phyloP scores from a whole-genome alignment of 37 sponge, comb jelly and placozoan species.

The Ianthella basta region DNA sequence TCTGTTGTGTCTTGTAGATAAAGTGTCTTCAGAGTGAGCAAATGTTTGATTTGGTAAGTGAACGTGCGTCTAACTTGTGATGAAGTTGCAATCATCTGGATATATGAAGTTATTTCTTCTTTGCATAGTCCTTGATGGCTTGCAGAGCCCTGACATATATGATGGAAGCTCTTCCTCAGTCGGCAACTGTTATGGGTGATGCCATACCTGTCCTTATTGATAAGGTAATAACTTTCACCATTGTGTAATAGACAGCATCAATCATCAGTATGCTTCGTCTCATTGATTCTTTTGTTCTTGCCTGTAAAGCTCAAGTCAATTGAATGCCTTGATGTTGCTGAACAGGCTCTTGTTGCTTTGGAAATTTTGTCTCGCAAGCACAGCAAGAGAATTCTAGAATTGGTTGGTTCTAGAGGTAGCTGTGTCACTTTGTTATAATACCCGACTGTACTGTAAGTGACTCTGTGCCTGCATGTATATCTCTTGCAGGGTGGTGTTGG shows the following conservation, averaged over 20 bases:
- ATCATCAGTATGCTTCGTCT: background rate
- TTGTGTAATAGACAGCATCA: background rate
- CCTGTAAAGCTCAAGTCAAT: slow-evolving; percentile 70
- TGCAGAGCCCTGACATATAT: slow-evolving; percentile 96
- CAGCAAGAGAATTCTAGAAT: slow-evolving; percentile 82
- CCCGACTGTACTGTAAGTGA: background rate
- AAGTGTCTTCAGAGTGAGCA: slow-evolving; percentile 82
- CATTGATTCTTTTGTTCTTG: background rate
- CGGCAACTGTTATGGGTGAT: slow-evolving; percentile 68
- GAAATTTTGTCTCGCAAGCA: slow-evolving; percentile 86
- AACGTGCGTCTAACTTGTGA: background rate
- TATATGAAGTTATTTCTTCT: background rate
- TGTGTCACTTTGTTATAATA: too few species aligned
- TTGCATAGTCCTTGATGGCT: slow-evolving; percentile 83
- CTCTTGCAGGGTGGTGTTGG: slow-evolving; percentile 82
- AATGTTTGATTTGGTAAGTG: slow-evolving; percentile 92
- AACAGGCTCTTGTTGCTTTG: slow-evolving; percentile 93
- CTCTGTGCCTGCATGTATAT: background rate
- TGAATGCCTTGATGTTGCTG: slow-evolving; percentile 98
- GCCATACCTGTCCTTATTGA: slow-evolving; percentile 81
- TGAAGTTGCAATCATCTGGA: slow-evolving; percentile 9
- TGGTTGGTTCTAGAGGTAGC: slow-evolving; percentile 65
- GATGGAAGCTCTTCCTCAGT: slow-evolving; percentile 94
- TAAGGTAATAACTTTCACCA: slow-evolving; percentile 54
- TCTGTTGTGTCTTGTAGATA: slow-evolving; percentile 38